A percentile compares a stretch with the other conserved stretches of the same genome.
Evolutionary conservation across 2,888 invertebrate species (phyloP).

Genomic region (Cephus nigrinus): DNA sequence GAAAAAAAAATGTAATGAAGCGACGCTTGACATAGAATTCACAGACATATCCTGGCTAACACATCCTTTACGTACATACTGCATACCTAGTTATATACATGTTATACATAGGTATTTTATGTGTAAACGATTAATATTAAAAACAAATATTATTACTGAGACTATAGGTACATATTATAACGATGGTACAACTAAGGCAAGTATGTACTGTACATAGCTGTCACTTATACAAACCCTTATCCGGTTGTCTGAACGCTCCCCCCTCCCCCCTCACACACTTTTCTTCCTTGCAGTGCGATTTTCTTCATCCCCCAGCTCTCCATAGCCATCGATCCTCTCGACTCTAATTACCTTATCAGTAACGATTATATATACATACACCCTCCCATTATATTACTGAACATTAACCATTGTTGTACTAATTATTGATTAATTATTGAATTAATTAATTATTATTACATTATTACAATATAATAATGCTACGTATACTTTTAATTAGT

Average conservation of each 20-base stretch:
- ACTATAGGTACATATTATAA: slow-evolving; percentile 50
- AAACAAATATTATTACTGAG: slow-evolving; percentile 40
- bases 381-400: slow-evolving; percentile 51
- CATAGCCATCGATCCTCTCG: slow-evolving; percentile 6
- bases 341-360: slow-evolving; percentile 2
- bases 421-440: slow-evolving; percentile 51
- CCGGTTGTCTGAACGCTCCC: background rate
- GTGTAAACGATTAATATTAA: slow-evolving; percentile 58
- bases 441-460: slow-evolving; percentile 36
- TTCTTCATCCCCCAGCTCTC: slow-evolving; percentile 9
- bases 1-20: slow-evolving; percentile 35
- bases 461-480: slow-evolving; percentile 52
- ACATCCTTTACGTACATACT: slow-evolving; percentile 61
- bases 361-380: slow-evolving; percentile 40
- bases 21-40: slow-evolving; percentile 61
- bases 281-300: background rate
- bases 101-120: slow-evolving; percentile 61
- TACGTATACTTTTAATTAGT: slow-evolving; percentile 58
- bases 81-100: slow-evolving; percentile 56
- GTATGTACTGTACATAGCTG: slow-evolving; percentile 66
- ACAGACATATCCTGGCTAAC: slow-evolving; percentile 65
- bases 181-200: slow-evolving; percentile 63
- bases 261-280: background rate
- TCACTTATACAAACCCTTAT: slow-evolving; percentile 34
- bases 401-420: slow-evolving; percentile 63